These are phyloP conservation scores for Meta bourneti DNA, from an alignment of 2,888 invertebrate species.

Conservation along the genomic window DNA sequence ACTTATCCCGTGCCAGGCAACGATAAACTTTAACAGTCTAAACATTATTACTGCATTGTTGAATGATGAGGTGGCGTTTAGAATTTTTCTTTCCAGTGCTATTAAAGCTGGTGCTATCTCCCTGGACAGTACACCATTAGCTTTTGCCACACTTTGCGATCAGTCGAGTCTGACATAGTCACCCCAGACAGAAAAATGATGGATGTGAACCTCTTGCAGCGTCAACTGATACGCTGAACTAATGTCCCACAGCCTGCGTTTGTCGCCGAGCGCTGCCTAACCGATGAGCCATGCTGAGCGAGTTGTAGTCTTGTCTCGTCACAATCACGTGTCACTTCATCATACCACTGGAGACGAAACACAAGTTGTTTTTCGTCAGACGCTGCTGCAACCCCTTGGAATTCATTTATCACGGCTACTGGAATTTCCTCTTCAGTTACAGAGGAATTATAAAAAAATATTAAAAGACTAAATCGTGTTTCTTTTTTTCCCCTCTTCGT, in stretches of 20 bases:
- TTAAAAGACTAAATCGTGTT: slow-evolving; percentile 21
- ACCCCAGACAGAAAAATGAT: neutral
- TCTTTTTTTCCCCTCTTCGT: neutral
- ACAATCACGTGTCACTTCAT: slow-evolving; percentile 41
- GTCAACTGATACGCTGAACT: neutral
- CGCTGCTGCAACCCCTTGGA: neutral
- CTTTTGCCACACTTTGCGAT: neutral
- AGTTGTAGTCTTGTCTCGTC: slow-evolving; percentile 25
- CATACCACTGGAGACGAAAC: neutral
- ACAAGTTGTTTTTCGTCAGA: slow-evolving; percentile 3
- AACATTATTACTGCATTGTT: too few relatives aligned
- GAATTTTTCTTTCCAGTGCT: too few relatives aligned
- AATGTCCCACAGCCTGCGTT: neutral
- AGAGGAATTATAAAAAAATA: slow-evolving; percentile 28
- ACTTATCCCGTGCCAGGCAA: too few relatives aligned
- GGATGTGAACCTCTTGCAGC: neutral
- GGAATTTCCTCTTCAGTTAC: slow-evolving; percentile 29
- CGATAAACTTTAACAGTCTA: too few relatives aligned
- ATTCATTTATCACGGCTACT: slow-evolving; percentile 54
- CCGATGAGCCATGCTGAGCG: slow-evolving; percentile 31
- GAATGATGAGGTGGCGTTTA: too few relatives aligned
- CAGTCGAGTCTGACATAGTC: neutral
- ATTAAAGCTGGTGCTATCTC: neutral
- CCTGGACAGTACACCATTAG: neutral
- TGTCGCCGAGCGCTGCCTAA: neutral